These are phyloP conservation scores for Cheilosia urbana DNA, from an alignment of 2,888 invertebrate species.

Conservation along the genomic window DNA sequence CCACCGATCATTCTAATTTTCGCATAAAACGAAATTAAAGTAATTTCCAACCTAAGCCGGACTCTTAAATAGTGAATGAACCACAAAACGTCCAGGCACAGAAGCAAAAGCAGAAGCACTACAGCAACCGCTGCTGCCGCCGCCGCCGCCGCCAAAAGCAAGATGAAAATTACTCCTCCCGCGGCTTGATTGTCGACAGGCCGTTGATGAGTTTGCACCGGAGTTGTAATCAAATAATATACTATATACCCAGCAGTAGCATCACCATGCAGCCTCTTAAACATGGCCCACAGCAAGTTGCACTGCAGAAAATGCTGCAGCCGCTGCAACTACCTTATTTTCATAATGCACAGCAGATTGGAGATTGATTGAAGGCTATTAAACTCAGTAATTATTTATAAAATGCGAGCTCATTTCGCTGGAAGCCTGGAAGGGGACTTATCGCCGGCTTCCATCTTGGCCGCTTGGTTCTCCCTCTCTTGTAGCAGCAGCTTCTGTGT, in stretches of 20 bases:
- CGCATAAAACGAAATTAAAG: slow-evolving; percentile 76
- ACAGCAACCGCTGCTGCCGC: slow-evolving; percentile 21
- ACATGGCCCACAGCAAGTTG: slow-evolving; percentile 69
- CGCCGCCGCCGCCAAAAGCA: slow-evolving; percentile 58
- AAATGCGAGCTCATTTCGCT: slow-evolving; percentile 75
- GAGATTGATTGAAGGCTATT: slow-evolving; percentile 77
- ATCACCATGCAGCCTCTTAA: slow-evolving; percentile 52
- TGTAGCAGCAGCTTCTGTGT: slow-evolving; percentile 57
- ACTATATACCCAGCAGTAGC: slow-evolving; percentile 50
- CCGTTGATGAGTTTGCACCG: slow-evolving; percentile 76
- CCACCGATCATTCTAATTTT: slow-evolving; percentile 76
- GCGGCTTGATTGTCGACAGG: slow-evolving; percentile 78
- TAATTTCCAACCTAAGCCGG: slow-evolving; percentile 71
- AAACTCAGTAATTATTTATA: slow-evolving; percentile 76
- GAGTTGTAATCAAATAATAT: slow-evolving; percentile 76
- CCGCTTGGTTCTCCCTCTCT: background rate
- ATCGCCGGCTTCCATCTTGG: slow-evolving; percentile 68
- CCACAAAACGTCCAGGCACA: slow-evolving; percentile 63
- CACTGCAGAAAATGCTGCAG: slow-evolving; percentile 33
- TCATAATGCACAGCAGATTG: slow-evolving; percentile 78
- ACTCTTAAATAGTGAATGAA: slow-evolving; percentile 74
- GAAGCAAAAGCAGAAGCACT: slow-evolving; percentile 16
- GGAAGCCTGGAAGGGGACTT: slow-evolving; percentile 74
- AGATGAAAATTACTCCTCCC: slow-evolving; percentile 77
- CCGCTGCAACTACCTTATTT: slow-evolving; percentile 78